A percentile compares a stretch with the other conserved stretches of the same genome.
phyloP scores from a whole-genome alignment of 2,888 invertebrate species.

The Eilema depressum region DNA sequence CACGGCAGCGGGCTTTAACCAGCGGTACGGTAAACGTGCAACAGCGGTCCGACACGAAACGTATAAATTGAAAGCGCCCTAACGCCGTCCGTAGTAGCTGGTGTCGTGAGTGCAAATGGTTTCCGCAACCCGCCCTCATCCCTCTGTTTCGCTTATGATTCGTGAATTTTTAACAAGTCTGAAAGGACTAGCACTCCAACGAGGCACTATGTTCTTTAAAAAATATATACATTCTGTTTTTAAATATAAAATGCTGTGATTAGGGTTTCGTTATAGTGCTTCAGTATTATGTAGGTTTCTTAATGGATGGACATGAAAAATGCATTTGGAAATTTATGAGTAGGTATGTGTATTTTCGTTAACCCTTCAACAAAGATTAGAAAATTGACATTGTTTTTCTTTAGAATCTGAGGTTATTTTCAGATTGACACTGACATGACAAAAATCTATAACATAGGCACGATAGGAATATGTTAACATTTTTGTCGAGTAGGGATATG shows the following conservation, averaged over 20 bases:
- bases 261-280: slow-evolving; percentile 30
- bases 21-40: too few species aligned
- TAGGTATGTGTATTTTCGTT: background rate
- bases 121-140: slow-evolving; percentile 57
- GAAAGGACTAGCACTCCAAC: slow-evolving; percentile 65
- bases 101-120: slow-evolving; percentile 67
- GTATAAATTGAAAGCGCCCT: too few species aligned
- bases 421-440: background rate
- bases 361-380: background rate
- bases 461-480: too few species aligned
- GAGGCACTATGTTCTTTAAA: slow-evolving; percentile 49
- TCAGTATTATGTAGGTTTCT: slow-evolving; percentile 5
- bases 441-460: too few species aligned
- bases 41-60: too few species aligned
- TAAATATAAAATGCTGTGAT: slow-evolving; percentile 40
- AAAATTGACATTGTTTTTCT: background rate
- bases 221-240: slow-evolving; percentile 48
- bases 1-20: too few species aligned
- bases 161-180: slow-evolving; percentile 78
- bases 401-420: background rate
- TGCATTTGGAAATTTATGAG: slow-evolving; percentile 5
- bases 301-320: slow-evolving; percentile 10
- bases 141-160: slow-evolving; percentile 74
- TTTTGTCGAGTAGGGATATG: too few species aligned
- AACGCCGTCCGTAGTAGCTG: slow-evolving; percentile 46